Percentiles rank a stretch among this genome's conserved stretches.
phyloP scores from a whole-genome alignment of 2,797 vertebrate genomes.

The Pipistrellus pipistrellus region DNA sequence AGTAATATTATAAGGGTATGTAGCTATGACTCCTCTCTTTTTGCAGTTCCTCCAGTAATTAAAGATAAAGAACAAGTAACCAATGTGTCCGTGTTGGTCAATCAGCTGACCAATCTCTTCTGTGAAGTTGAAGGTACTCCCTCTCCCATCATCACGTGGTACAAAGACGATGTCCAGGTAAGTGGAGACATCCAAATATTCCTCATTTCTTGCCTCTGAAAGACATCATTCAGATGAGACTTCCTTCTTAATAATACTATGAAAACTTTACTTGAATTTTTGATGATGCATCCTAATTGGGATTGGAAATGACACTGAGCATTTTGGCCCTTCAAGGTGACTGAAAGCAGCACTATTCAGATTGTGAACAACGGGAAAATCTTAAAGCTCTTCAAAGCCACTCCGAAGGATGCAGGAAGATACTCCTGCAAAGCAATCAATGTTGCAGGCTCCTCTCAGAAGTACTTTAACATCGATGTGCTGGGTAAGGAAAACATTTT shows the following conservation, averaged over 20 bases:
- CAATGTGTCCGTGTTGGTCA: constrained; percentile 93
- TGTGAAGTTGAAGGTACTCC: constrained; percentile 96
- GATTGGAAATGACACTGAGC: constrained; percentile 61
- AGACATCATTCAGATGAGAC: not conserved
- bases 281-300: constrained; percentile 26
- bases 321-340: constrained; percentile 89
- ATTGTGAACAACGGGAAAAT: constrained; percentile 93
- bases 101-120: constrained; percentile 91
- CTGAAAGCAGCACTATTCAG: constrained; percentile 90
- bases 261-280: not conserved
- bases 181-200: not conserved
- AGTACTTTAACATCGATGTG: constrained; percentile 93
- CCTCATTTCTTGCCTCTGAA: not conserved
- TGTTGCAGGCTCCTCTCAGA: constrained; percentile 94
- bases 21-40: not conserved
- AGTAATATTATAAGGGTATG: not conserved
- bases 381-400: constrained; percentile 91
- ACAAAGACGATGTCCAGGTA: constrained; percentile 94
- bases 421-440: constrained; percentile 96
- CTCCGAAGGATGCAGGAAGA: constrained; percentile 90
- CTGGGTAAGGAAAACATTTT: constrained; percentile 89
- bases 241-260: not conserved
- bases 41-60: constrained; percentile 95
- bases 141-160: constrained; percentile 94
- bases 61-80: constrained; percentile 89